Base-by-base conservation (phyloP, 2,888 invertebrate genomes). In the Drosophila helvetica region DNA sequence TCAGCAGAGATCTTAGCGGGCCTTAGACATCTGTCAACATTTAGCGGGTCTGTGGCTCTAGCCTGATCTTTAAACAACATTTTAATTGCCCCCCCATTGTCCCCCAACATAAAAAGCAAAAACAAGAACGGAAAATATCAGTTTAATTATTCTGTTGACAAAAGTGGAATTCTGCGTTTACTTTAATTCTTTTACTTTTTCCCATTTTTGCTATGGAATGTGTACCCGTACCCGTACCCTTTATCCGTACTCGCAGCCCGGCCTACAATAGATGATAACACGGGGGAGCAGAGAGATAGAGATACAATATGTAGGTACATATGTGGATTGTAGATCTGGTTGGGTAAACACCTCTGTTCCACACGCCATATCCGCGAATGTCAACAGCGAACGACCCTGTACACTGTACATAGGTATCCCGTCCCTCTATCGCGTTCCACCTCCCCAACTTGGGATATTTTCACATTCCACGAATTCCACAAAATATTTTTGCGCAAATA, bases 71-170 rank as follows among this genome's bases (percentile, higher is more conserved):
- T 57, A 66, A 68, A 66, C 57, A 66, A 15, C 43, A 22, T 57
- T 66, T 56, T 68, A 69, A 66, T 66, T 66, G 66, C 57, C 66
- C 66, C 48, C 25, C 8, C 22, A 22, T 22, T 22, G 22, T 22
- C 25, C 27, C 50, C 10, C 9, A 69, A 51, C 70, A 67, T 69
- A 58, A 69, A 68, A 55, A 66, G 30, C 27, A 38, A 33, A 38
- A 42, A 43, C 42, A 54, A 67, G 61, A 22, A 8, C 43, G 30
- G 59, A 65, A 66, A 65, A 75, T 58, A 69, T 45, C 84, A 78
- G 80, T 83, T 83, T 75, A 86, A 86, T 80, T 80, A 86, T 86
- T 80, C 75, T 80, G 80, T 86, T 80, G 80, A 80, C 80, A 86
- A 80, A 78, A 72, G 72, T 86, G 68, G 81, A 64, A 65, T 80